phyloP scores from a whole-genome alignment of 2,888 invertebrate species.

The Lymantria monacha region DNA sequence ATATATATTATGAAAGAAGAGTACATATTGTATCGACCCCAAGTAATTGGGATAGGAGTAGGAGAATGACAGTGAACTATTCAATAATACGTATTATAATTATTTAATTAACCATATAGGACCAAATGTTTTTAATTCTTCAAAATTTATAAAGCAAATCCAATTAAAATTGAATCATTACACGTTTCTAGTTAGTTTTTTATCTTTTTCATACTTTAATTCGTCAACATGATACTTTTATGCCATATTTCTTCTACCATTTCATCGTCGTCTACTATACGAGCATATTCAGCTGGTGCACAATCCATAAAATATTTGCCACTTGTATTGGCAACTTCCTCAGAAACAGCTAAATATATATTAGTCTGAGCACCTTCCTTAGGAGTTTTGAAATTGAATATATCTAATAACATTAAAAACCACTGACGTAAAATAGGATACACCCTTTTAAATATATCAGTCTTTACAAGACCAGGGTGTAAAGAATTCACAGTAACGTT shows the following conservation, averaged over 20 bases:
- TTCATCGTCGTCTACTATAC: constrained; percentile 82
- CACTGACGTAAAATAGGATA: constrained; percentile 66
- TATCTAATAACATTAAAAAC: constrained; percentile 77
- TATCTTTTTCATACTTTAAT: background rate
- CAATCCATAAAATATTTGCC: constrained; percentile 92
- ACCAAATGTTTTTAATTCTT: too few relatives aligned
- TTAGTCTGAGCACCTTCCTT: constrained; percentile 91
- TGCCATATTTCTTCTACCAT: constrained; percentile 91
- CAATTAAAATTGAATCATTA: too few relatives aligned
- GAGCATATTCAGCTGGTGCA: constrained; percentile 77
- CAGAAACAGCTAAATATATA: constrained; percentile 87
- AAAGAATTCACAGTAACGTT: constrained; percentile 89
- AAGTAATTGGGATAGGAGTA: too few relatives aligned
- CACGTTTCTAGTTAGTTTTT: too few relatives aligned
- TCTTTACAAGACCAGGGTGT: constrained; percentile 92
- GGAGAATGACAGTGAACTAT: too few relatives aligned
- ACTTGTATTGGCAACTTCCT: constrained; percentile 85
- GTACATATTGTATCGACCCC: too few relatives aligned
- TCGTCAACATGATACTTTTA: constrained; percentile 43
- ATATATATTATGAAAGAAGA: too few relatives aligned
- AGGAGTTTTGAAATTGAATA: constrained; percentile 84
- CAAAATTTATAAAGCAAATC: too few relatives aligned
- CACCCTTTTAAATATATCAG: constrained; percentile 87
- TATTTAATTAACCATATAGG: too few relatives aligned
- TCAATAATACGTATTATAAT: too few relatives aligned